Evolutionary conservation across 2,888 invertebrate genomes (phyloP).

Genomic region (Kuschelorhynchus macadamiae): DNA sequence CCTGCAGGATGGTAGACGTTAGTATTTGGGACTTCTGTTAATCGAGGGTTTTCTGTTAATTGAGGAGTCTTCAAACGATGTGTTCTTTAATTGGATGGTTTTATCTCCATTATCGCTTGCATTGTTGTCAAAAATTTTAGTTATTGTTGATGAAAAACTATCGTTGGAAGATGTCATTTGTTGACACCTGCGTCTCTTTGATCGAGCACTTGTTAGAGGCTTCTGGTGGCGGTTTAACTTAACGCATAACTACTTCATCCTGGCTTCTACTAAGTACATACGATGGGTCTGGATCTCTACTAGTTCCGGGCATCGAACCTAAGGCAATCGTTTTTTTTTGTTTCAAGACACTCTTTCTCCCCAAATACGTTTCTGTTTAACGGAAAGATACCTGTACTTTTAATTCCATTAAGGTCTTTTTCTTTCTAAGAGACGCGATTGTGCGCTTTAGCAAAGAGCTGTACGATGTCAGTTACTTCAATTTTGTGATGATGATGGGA

Average conservation of each 20-base stretch:
- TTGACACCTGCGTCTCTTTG: constrained; percentile 22
- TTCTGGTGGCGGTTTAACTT: constrained; percentile 31
- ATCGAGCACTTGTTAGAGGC: constrained; percentile 20
- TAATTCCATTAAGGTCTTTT: constrained; percentile 13
- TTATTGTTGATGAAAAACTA: constrained; percentile 22
- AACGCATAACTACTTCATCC: constrained; percentile 14
- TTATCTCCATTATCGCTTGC: constrained; percentile 31
- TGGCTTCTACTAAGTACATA: constrained; percentile 16
- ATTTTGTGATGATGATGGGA: neutral
- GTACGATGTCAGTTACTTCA: neutral
- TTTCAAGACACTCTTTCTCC: constrained; percentile 21
- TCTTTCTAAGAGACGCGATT: constrained; percentile 17
- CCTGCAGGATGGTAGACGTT: too few relatives aligned
- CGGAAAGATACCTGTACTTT: constrained; percentile 3
- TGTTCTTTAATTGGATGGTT: constrained; percentile 15
- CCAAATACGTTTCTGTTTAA: constrained; percentile 18
- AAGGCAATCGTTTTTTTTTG: constrained; percentile 14
- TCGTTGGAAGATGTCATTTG: constrained; percentile 18
- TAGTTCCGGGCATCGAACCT: constrained; percentile 26
- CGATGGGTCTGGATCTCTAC: constrained; percentile 23
- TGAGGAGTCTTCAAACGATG: constrained; percentile 19
- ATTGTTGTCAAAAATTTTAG: constrained; percentile 23
- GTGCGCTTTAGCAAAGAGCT: constrained; percentile 24
- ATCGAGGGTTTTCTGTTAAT: constrained; percentile 26
- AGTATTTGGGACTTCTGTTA: too few relatives aligned